Percentiles rank a stretch among this genome's conserved stretches.
These are phyloP conservation scores for Kryptopterus vitreolus DNA, from an alignment of 2,797 vertebrate genomes.

Conservation along the genomic window DNA sequence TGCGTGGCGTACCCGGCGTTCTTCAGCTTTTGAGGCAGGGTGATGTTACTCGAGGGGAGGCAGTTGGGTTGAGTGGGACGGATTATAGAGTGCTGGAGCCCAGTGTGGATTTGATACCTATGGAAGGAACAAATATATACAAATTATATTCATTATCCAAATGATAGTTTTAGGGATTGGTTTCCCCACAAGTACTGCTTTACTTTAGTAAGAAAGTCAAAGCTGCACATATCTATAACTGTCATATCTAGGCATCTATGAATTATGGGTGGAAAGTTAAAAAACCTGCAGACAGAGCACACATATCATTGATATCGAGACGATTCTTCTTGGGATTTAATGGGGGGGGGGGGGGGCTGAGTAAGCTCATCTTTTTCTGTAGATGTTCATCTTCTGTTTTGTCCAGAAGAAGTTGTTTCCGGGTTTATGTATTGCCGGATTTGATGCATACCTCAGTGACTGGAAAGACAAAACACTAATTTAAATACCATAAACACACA, in stretches of 20 bases:
- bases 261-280: neutral
- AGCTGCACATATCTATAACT: neutral
- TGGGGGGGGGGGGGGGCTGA: too few relatives aligned
- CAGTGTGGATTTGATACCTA: constrained; percentile 98
- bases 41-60: constrained; percentile 89
- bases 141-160: neutral
- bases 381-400: constrained; percentile 23
- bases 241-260: neutral
- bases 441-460: constrained; percentile 23
- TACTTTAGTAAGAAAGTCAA: constrained; percentile 3
- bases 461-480: constrained; percentile 26
- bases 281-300: constrained; percentile 5
- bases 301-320: neutral
- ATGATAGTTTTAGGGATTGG: neutral
- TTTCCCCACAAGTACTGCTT: neutral
- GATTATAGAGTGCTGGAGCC: constrained; percentile 97
- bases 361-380: constrained; percentile 21
- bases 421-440: neutral
- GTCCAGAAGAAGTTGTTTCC: constrained; percentile 14
- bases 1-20: constrained; percentile 91
- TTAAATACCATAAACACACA: constrained; percentile 1
- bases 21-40: constrained; percentile 92
- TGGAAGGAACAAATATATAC: constrained; percentile 40
- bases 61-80: constrained; percentile 93
- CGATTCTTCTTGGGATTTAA: constrained; percentile 7